Evolutionary conservation across 2,888 invertebrate species (phyloP).

Genomic region (Hipparchia semele): DNA sequence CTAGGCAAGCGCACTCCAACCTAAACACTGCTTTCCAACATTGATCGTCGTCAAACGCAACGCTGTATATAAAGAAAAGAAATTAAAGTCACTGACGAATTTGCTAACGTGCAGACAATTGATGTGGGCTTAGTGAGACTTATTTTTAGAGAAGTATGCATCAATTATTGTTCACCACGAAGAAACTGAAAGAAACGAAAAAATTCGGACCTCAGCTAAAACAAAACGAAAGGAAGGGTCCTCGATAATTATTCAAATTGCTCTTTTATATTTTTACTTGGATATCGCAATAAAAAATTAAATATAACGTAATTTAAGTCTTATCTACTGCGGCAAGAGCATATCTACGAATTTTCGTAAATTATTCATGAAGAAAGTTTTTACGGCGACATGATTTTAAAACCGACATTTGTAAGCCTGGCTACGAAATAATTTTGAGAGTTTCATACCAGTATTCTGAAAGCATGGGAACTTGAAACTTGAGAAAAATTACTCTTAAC

Average conservation of each 20-base stretch:
- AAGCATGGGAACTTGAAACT: slow-evolving; percentile 3
- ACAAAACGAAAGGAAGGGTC: slow-evolving; percentile 50
- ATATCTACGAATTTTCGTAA: slow-evolving; percentile 80
- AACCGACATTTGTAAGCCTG: slow-evolving; percentile 78
- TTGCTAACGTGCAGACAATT: too few species aligned
- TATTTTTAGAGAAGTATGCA: neutral
- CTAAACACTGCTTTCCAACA: too few species aligned
- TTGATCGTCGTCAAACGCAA: too few species aligned
- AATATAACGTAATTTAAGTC: slow-evolving; percentile 78
- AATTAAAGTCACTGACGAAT: too few species aligned
- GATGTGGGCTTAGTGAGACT: too few species aligned
- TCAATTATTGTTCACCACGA: neutral
- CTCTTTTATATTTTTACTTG: slow-evolving; percentile 72
- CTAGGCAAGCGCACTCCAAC: too few species aligned
- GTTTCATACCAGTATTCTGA: slow-evolving; percentile 18
- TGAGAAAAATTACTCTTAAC: neutral
- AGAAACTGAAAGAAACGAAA: neutral
- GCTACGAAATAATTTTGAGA: slow-evolving; percentile 42
- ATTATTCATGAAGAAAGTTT: slow-evolving; percentile 82
- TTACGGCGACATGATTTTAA: slow-evolving; percentile 80
- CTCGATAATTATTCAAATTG: slow-evolving; percentile 74
- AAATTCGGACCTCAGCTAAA: slow-evolving; percentile 55
- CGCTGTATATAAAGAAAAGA: too few species aligned
- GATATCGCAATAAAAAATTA: slow-evolving; percentile 75
- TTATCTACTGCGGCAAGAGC: slow-evolving; percentile 76